Percentiles rank a stretch among this genome's conserved stretches.
Conservation (phyloP, 2,888 invertebrate species). For the Lochmaea crataegi region DNA sequence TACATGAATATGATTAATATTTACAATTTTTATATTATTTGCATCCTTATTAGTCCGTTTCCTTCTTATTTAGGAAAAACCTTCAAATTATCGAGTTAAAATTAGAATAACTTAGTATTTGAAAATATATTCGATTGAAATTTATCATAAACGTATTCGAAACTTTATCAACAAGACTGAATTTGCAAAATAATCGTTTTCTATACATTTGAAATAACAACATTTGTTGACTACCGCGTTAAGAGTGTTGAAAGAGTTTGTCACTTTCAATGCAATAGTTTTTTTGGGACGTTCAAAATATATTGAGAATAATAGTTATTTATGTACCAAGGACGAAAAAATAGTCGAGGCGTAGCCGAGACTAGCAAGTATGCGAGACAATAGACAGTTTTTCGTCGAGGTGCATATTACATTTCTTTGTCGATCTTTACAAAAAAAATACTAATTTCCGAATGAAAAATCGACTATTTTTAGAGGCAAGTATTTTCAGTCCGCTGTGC, state of each 20-base stretch:
- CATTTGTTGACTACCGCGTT: not conserved
- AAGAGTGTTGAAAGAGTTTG: not conserved
- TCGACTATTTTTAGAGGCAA: no score
- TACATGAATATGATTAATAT: not conserved
- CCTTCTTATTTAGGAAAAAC: not conserved
- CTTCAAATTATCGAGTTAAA: not conserved
- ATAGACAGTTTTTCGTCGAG: no score
- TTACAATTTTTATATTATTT: not conserved
- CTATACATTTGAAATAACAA: not conserved
- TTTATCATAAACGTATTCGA: not conserved
- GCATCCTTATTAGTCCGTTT: not conserved
- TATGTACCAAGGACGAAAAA: no score
- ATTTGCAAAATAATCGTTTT: not conserved
- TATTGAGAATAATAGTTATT: not conserved
- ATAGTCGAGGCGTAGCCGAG: no score
- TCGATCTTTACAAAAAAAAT: no score
- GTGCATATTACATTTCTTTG: no score
- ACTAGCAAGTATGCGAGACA: no score
- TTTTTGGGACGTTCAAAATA: not conserved
- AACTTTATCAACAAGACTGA: constrained; percentile 7
- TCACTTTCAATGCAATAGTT: not conserved
- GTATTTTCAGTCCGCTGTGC: no score
- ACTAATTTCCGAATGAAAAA: not conserved
- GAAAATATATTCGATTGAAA: not conserved
- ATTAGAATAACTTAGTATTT: not conserved